Conservation (phyloP, 1,140 invertebrate species). For the Cydia pomonella region DNA sequence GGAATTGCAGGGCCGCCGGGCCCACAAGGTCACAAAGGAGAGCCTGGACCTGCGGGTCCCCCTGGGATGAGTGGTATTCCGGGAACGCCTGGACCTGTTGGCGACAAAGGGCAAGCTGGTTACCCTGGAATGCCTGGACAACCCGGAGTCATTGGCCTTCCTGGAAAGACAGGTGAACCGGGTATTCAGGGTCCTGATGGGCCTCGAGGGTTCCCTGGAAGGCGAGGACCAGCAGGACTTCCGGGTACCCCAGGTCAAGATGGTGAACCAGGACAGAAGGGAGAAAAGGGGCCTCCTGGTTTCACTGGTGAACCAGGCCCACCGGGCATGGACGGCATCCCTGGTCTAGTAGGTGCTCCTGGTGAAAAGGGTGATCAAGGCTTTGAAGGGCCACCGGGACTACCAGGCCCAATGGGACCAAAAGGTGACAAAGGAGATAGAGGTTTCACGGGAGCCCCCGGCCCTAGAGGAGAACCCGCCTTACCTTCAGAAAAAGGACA, state of each 20-base stretch:
- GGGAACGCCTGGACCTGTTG: conserved; percentile 86
- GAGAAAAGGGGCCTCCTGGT: conserved; percentile 83
- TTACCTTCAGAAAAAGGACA: conserved; percentile 88
- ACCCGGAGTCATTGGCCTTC: conserved; percentile 84
- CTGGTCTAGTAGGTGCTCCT: conserved; percentile 81
- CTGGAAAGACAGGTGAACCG: conserved; percentile 87
- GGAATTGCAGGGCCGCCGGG: conserved; percentile 83
- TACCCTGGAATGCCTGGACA: conserved; percentile 83
- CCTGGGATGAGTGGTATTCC: conserved; percentile 85
- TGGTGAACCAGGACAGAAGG: conserved; percentile 83
- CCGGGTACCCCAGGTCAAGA: conserved; percentile 83
- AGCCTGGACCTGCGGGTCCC: conserved; percentile 84
- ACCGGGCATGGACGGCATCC: conserved; percentile 81
- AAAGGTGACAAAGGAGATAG: conserved; percentile 85
- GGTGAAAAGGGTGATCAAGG: conserved; percentile 80
- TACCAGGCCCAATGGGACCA: conserved; percentile 79
- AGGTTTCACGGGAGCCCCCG: conserved; percentile 83
- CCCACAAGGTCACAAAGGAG: conserved; percentile 72
- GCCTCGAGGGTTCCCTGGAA: conserved; percentile 83
- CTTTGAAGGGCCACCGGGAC: conserved; percentile 77
- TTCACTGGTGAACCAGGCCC: conserved; percentile 81
- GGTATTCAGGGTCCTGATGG: conserved; percentile 84
- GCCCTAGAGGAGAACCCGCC: conserved; percentile 89
- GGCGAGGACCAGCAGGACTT: conserved; percentile 82
- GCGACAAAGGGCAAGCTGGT: conserved; percentile 85